Conservation (phyloP, 2,888 invertebrate species). For the Trichopria drosophilae region DNA sequence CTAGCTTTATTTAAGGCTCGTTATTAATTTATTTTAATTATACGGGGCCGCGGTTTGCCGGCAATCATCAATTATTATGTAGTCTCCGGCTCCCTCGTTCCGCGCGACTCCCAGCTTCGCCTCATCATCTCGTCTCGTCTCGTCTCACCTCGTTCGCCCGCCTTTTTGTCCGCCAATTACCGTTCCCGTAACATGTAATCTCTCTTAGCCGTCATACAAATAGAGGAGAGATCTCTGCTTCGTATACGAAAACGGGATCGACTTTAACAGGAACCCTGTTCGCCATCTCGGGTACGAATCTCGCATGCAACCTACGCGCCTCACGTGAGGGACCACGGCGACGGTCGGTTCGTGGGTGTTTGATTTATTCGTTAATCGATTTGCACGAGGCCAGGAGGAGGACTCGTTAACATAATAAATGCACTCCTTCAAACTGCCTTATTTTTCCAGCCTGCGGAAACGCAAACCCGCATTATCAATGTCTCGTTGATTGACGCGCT, state of each 20-base stretch:
- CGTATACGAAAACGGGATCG: slow-evolving; percentile 1
- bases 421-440: too few species aligned
- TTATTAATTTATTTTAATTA: slow-evolving; percentile 55
- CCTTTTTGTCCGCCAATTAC: slow-evolving; percentile 41
- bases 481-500: too few species aligned
- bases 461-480: too few species aligned
- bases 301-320: slow-evolving; percentile 17
- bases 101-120: slow-evolving; percentile 9
- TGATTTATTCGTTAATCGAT: slow-evolving; percentile 20
- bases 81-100: slow-evolving; percentile 33
- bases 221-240: slow-evolving; percentile 16
- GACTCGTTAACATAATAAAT: slow-evolving; percentile 10
- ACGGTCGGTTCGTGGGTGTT: too few species aligned
- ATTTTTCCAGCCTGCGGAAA: too few species aligned
- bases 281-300: neutral
- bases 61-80: slow-evolving; percentile 51
- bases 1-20: slow-evolving; percentile 39
- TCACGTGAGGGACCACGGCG: slow-evolving; percentile 29
- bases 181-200: slow-evolving; percentile 39
- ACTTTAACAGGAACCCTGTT: neutral
- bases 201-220: slow-evolving; percentile 32
- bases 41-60: slow-evolving; percentile 37
- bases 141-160: slow-evolving; percentile 28
- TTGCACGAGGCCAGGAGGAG: neutral
- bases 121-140: neutral